A percentile compares a stretch with the other conserved stretches of the same genome.
Conservation (phyloP, 2,888 invertebrate genomes). For the Clivina fossor region DNA sequence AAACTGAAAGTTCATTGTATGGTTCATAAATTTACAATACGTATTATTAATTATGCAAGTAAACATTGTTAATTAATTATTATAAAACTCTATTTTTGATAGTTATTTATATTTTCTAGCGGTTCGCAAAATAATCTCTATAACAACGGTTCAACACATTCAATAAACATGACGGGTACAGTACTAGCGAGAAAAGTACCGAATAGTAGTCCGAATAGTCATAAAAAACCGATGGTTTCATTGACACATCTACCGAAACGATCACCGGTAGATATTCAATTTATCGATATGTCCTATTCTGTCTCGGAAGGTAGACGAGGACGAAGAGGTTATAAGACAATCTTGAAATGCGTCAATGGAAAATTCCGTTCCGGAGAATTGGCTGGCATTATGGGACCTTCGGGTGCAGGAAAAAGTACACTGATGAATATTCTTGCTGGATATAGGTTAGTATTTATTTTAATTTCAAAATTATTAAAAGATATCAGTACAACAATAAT, state of each 20-base stretch:
- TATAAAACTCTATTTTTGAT: conserved; percentile 17
- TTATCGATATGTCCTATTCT: conserved; percentile 83
- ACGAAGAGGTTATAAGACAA: conserved; percentile 79
- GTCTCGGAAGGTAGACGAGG: conserved; percentile 81
- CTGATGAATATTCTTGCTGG: conserved; percentile 88
- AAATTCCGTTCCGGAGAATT: conserved; percentile 88
- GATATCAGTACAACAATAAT: too few relatives aligned
- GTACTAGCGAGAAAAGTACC: conserved; percentile 64
- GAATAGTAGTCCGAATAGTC: conserved; percentile 67
- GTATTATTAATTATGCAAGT: too few relatives aligned
- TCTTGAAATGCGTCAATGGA: conserved; percentile 86
- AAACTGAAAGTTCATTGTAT: too few relatives aligned
- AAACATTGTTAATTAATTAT: too few relatives aligned
- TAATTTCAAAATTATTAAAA: too few relatives aligned
- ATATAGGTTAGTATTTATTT: conserved; percentile 77
- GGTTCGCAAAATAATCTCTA: conserved; percentile 72
- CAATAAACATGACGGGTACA: conserved; percentile 51
- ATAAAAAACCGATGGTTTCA: conserved; percentile 72
- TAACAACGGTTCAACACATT: conserved; percentile 65
- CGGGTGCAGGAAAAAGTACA: conserved; percentile 79
- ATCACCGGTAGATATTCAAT: conserved; percentile 88
- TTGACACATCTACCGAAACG: conserved; percentile 82
- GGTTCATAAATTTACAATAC: too few relatives aligned
- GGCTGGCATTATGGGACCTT: conserved; percentile 96
- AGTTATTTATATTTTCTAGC: too few relatives aligned